A percentile compares a stretch with the other conserved stretches of the same genome.
These are phyloP conservation scores for Ecliptopera silaceata DNA, from an alignment of 2,888 invertebrate species.

Conservation along the genomic window DNA sequence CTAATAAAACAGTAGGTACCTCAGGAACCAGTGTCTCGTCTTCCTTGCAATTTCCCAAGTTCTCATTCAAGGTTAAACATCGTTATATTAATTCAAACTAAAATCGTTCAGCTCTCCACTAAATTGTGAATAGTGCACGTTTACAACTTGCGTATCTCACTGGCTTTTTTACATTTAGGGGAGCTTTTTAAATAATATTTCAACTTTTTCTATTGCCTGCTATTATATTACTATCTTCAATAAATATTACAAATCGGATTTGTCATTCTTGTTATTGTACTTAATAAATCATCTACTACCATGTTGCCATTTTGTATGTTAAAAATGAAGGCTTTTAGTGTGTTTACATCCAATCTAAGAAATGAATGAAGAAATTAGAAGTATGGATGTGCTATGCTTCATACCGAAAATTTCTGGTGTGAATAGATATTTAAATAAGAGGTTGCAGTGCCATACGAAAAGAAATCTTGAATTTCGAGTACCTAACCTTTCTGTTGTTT, in stretches of 20 bases:
- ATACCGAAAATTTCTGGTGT: constrained; percentile 44
- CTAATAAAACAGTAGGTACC: constrained; percentile 37
- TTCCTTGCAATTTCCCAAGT: constrained; percentile 63
- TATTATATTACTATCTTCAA: constrained; percentile 57
- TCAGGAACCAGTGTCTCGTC: constrained; percentile 51
- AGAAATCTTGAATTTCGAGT: constrained; percentile 38
- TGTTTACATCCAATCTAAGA: constrained; percentile 25
- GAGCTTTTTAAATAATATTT: constrained; percentile 60
- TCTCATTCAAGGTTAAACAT: constrained; percentile 45
- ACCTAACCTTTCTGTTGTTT: constrained; percentile 33
- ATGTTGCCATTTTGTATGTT: constrained; percentile 34
- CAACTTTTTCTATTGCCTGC: constrained; percentile 69
- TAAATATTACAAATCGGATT: constrained; percentile 42
- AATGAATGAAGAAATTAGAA: not conserved
- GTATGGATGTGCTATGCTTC: constrained; percentile 15
- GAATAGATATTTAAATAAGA: constrained; percentile 40
- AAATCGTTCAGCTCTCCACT: constrained; percentile 60
- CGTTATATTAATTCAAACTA: too few relatives aligned
- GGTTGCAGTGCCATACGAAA: constrained; percentile 71
- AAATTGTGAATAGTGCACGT: constrained; percentile 70
- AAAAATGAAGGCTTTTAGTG: constrained; percentile 17
- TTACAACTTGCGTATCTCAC: constrained; percentile 71
- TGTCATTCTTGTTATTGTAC: constrained; percentile 39
- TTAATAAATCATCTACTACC: constrained; percentile 30
- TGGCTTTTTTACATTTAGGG: constrained; percentile 65